phyloP scores from a whole-genome alignment of 92 coral and sea anemone genomes.

The Nematostella vectensis region DNA sequence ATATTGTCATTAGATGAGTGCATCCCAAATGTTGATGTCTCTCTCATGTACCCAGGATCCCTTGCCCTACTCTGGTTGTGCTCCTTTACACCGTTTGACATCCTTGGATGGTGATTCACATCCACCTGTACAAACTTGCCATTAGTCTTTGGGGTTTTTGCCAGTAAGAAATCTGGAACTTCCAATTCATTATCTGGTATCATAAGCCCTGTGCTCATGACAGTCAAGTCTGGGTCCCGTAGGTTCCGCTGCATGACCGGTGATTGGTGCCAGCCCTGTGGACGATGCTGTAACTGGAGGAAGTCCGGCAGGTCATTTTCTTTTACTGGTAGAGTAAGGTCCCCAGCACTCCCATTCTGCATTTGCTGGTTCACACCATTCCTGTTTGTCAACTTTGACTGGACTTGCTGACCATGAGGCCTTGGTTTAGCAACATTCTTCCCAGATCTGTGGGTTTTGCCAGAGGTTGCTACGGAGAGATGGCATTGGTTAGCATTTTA shows the following conservation, averaged over 20 bases:
- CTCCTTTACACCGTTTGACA: conserved; percentile 1
- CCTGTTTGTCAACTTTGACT: conserved; percentile 4
- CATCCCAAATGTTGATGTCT: background rate
- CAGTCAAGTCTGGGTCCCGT: conserved; percentile 51
- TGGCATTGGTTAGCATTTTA: too few species aligned
- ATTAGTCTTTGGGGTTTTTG: background rate
- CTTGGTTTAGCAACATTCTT: conserved; percentile 5
- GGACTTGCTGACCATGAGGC: conserved; percentile 10
- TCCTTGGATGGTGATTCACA: background rate
- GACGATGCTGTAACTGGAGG: conserved; percentile 45
- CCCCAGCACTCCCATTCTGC: too few species aligned
- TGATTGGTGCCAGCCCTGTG: conserved; percentile 19
- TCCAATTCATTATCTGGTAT: conserved; percentile 62
- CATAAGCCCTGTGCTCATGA: conserved; percentile 37
- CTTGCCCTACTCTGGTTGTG: background rate
- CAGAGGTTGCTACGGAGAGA: too few species aligned
- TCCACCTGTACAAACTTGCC: background rate
- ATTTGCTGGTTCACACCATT: conserved; percentile 31
- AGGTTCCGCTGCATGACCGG: conserved; percentile 56
- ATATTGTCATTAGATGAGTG: conserved; percentile 20
- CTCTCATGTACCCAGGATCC: conserved; percentile 7
- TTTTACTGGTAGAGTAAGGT: conserved; percentile 36
- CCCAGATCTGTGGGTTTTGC: conserved; percentile 25
- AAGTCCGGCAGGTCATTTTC: conserved; percentile 75
- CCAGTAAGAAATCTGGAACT: conserved; percentile 62